These are phyloP conservation scores for Dermochelys coriacea DNA, from an alignment of 2,797 vertebrate species.

Conservation along the genomic window DNA sequence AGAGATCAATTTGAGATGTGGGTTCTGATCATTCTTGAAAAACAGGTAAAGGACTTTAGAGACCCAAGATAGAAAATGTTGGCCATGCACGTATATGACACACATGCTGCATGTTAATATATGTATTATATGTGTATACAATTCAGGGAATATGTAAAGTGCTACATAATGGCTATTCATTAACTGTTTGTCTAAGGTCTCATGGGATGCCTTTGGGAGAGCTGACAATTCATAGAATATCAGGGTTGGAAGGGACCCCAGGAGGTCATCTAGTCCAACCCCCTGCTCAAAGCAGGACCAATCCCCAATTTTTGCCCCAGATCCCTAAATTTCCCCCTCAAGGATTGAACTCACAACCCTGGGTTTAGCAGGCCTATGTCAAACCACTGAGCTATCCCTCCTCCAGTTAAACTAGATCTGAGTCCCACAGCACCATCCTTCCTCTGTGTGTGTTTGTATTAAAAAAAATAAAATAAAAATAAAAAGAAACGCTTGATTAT, in stretches of 20 bases:
- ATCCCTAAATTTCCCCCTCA: too few relatives aligned
- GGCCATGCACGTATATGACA: not conserved
- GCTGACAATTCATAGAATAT: not conserved
- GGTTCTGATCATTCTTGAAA: not conserved
- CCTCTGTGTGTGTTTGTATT: not conserved
- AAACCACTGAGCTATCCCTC: too few relatives aligned
- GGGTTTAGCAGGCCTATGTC: too few relatives aligned
- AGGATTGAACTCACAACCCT: too few relatives aligned
- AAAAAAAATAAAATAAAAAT: too few relatives aligned
- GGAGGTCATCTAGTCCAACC: too few relatives aligned
- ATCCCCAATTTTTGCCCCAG: too few relatives aligned
- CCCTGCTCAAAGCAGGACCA: too few relatives aligned
- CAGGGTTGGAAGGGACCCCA: too few relatives aligned
- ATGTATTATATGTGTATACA: not conserved
- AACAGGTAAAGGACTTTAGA: not conserved
- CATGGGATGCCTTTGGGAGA: not conserved
- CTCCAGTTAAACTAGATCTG: not conserved
- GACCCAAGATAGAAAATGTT: not conserved
- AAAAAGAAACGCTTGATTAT: too few relatives aligned
- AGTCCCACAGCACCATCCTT: not conserved
- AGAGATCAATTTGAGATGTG: not conserved
- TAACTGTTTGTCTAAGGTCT: not conserved
- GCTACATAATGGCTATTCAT: fast-evolving
- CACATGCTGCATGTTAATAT: not conserved
- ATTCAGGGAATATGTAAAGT: not conserved